Conservation (phyloP, 2,888 invertebrate genomes). For the Physocephala rufipes region DNA sequence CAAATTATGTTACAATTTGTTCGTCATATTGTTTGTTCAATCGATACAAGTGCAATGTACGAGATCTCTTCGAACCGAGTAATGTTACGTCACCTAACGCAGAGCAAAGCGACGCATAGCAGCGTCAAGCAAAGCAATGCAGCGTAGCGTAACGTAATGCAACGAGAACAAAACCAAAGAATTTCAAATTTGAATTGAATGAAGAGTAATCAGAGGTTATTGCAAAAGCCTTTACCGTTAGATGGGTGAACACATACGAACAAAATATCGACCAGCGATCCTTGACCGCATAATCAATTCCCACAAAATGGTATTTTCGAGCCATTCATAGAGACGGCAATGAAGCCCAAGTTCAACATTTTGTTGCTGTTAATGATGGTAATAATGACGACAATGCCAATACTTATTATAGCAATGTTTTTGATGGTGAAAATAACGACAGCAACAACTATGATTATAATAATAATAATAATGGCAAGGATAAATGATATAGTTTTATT, state of each 20-base stretch:
- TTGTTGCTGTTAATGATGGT: conserved; percentile 10
- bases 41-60: conserved; percentile 12
- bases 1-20: conserved; percentile 21
- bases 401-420: background rate
- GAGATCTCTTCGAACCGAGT: background rate
- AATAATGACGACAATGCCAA: background rate
- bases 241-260: background rate
- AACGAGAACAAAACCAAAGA: background rate
- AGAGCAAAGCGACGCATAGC: background rate
- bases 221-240: background rate
- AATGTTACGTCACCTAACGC: background rate
- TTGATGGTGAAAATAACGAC: too few relatives aligned
- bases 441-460: too few relatives aligned
- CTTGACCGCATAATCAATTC: conserved; percentile 47
- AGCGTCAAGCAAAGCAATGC: background rate
- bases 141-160: background rate
- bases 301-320: conserved; percentile 41
- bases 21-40: conserved; percentile 17
- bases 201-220: background rate
- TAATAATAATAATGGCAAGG: too few relatives aligned
- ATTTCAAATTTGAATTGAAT: background rate
- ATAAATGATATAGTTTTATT: too few relatives aligned
- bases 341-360: conserved; percentile 25
- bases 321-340: conserved; percentile 41
- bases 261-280: conserved; percentile 7